Evolutionary conservation across 2,113 vertebrate species (phyloP).

Genomic region (Chinchilla lanigera): DNA sequence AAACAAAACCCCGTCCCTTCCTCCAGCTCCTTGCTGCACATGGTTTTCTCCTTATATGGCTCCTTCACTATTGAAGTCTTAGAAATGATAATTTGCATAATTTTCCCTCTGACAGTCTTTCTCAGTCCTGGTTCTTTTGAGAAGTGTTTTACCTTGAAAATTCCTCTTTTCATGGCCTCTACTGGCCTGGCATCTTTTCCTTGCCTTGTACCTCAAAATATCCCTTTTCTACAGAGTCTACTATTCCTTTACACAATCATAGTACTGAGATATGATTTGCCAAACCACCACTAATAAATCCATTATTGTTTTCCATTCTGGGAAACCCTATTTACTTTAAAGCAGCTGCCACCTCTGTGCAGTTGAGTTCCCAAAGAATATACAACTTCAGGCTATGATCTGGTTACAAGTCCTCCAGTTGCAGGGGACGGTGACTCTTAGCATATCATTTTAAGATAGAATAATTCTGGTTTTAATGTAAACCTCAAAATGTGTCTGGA

Average conservation of each 20-base stretch:
- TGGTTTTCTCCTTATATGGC: not conserved
- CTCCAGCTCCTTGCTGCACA: accelerated
- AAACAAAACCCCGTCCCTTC: not conserved
- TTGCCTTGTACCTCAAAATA: not conserved
- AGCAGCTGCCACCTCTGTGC: not conserved
- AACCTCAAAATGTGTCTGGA: no score
- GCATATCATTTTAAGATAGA: no score
- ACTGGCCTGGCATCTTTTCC: not conserved
- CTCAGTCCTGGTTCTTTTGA: not conserved
- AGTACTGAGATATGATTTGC: not conserved
- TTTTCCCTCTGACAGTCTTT: not conserved
- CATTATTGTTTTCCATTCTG: slow-evolving; percentile 8
- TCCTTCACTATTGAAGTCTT: not conserved
- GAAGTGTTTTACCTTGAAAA: slow-evolving; percentile 58
- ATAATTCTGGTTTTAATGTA: no score
- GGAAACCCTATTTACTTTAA: not conserved
- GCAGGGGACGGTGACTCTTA: no score
- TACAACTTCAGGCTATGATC: no score
- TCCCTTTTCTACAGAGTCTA: not conserved
- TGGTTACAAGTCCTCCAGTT: not conserved
- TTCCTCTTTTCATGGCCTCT: not conserved
- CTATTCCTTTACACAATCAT: slow-evolving; percentile 36
- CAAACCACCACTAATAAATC: slow-evolving; percentile 19
- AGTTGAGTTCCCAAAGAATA: not conserved
- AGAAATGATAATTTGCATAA: not conserved